Evolutionary conservation across 2,888 invertebrate genomes (phyloP).

Genomic region (Brachyopa scutellaris): DNA sequence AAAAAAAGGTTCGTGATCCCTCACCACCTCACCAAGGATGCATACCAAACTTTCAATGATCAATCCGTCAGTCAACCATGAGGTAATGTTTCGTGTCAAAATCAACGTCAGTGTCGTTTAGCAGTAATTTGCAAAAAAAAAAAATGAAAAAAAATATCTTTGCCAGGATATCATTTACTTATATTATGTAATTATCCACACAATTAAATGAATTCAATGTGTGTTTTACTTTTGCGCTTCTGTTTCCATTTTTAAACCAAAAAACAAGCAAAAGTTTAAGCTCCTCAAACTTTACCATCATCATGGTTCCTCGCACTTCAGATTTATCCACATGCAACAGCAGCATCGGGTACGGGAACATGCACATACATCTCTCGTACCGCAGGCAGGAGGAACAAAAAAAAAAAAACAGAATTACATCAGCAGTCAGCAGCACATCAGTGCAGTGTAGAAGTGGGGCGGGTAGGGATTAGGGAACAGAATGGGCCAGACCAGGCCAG

Average conservation of each 20-base stretch:
- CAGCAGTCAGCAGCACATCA: slow-evolving; percentile 28
- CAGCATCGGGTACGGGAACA: background rate
- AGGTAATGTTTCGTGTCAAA: background rate
- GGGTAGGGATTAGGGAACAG: background rate
- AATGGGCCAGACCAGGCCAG: too few species aligned
- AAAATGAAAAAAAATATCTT: slow-evolving; percentile 11
- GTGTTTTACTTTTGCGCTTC: slow-evolving; percentile 70
- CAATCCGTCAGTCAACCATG: too few species aligned
- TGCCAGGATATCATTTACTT: slow-evolving; percentile 61
- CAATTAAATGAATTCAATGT: slow-evolving; percentile 71
- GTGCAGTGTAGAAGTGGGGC: too few species aligned
- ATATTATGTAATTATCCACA: slow-evolving; percentile 71
- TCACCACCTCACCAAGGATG: too few species aligned
- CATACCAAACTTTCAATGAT: too few species aligned
- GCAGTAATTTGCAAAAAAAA: background rate
- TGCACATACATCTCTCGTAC: slow-evolving; percentile 18
- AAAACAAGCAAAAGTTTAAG: slow-evolving; percentile 71
- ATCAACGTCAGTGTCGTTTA: too few species aligned
- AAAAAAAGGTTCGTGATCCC: too few species aligned
- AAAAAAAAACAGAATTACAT: slow-evolving; percentile 26
- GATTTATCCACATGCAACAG: slow-evolving; percentile 27
- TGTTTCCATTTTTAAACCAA: slow-evolving; percentile 69
- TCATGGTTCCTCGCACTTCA: slow-evolving; percentile 8
- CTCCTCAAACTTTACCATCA: slow-evolving; percentile 64
- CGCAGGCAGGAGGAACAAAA: slow-evolving; percentile 19